phyloP scores from a whole-genome alignment of 2,797 vertebrate genomes.

The Rhynchonycteris naso region DNA sequence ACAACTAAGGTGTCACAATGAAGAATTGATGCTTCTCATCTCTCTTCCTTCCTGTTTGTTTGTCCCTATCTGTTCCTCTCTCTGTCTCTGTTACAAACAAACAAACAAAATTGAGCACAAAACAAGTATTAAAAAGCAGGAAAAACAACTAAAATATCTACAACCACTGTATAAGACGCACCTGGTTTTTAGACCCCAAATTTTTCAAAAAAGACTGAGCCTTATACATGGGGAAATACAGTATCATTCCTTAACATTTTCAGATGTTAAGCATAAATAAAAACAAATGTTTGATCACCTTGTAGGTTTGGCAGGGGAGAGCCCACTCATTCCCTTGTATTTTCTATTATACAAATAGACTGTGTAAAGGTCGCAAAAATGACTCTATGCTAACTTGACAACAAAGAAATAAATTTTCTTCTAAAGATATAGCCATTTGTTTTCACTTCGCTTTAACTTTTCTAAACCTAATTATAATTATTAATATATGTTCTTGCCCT shows the following conservation, averaged over 20 bases:
- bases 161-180: too few relatives aligned
- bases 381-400: background rate
- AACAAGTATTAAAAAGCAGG: too few relatives aligned
- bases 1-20: too few relatives aligned
- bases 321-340: background rate
- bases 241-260: background rate
- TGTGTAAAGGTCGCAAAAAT: background rate
- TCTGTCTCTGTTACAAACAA: too few relatives aligned
- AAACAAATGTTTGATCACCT: background rate
- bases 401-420: conserved; percentile 23
- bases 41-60: too few relatives aligned
- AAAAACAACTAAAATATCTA: too few relatives aligned
- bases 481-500: conserved; percentile 59
- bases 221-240: too few relatives aligned
- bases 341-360: background rate
- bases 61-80: too few relatives aligned
- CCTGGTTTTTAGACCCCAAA: too few relatives aligned
- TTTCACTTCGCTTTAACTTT: conserved; percentile 60
- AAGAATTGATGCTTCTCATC: too few relatives aligned
- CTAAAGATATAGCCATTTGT: conserved; percentile 45
- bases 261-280: background rate
- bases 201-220: too few relatives aligned
- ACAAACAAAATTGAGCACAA: too few relatives aligned
- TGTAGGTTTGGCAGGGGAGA: accelerated
- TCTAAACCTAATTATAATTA: conserved; percentile 53